Evolutionary conservation across 2,797 vertebrate species (phyloP), one percentile per base, ranked within the genome.

Genomic region (Tympanoctomys barrerae): DNA sequence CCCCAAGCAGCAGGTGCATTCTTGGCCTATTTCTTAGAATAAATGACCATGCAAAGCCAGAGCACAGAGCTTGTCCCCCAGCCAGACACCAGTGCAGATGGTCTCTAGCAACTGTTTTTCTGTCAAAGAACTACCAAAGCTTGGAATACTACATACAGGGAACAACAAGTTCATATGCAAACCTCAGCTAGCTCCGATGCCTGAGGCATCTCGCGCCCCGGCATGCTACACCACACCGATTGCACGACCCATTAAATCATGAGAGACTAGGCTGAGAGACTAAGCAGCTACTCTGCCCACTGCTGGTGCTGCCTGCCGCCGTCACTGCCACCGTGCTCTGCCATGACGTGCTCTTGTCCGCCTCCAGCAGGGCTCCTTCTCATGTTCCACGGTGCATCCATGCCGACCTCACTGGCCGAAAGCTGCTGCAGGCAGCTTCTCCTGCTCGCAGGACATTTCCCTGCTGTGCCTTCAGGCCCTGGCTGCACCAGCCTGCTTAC

Each of bases 301-400:
- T n/a, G 52, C 19, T 19, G 19, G 49, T n/a, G 26, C 14, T 31
- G 24, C 5, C 52, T 54, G 52, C 52, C 21, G 0, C n/a, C 18
- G 11, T 49, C 42, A 26, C 14, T 33, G 0, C 21, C 22, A 10
- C 28, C 49, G 31, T 66, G 52, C 10, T 80, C 33, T 57, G 52
- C 42, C 28, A 0, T 14, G 28, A 2, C 14, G 7, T 2, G 2
- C 13, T 7, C 42, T 33, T 22, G 31, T 49, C 14, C 14, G 7
- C 9, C 9, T 12, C 42, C 42, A 49, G 4, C n/a, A 9, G 16
- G 7, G 10, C 4, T 11, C n/a, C 31, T 36, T 66, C 52, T 91
- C 36, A 14, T 42, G 19, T 61, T 33, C 68, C 24, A 14, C 31
- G 3, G 2, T 8, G 7, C 9, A 9, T 79, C 24, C 6, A 36